These are phyloP conservation scores for Pogonophryne albipinna DNA, from an alignment of 2,797 vertebrate species.

Conservation along the genomic window DNA sequence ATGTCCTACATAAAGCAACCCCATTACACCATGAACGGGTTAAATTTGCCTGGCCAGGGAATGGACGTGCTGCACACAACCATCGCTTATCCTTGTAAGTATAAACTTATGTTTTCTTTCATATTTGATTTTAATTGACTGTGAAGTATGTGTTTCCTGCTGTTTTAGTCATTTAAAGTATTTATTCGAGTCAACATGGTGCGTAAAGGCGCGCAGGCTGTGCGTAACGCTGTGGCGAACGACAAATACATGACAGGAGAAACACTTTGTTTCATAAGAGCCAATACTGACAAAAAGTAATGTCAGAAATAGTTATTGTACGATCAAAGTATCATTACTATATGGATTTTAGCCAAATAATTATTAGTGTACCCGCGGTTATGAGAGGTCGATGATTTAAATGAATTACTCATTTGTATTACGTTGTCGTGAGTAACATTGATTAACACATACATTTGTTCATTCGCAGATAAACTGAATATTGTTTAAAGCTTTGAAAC, in stretches of 20 bases:
- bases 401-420: neutral
- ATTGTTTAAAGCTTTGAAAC: neutral
- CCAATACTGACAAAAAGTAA: too few relatives aligned
- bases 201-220: constrained; percentile 52
- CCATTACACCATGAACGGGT: constrained; percentile 91
- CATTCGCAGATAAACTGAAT: neutral
- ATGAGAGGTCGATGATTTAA: neutral
- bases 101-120: constrained; percentile 36
- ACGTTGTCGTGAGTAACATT: neutral
- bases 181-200: rapidly evolving
- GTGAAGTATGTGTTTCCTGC: neutral
- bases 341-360: neutral
- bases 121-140: neutral
- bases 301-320: neutral
- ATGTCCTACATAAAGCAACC: constrained; percentile 95
- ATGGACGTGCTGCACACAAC: constrained; percentile 92
- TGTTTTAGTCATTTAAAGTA: neutral
- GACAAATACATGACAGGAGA: neutral
- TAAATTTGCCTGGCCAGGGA: constrained; percentile 87
- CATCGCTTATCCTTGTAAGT: constrained; percentile 91
- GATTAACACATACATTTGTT: neutral
- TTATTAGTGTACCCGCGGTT: neutral
- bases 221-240: constrained; percentile 6
- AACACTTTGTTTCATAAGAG: neutral
- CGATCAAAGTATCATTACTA: too few relatives aligned